These are phyloP conservation scores for Hirtodrosophila histrioides DNA, from an alignment of 2,888 invertebrate species.

Conservation along the genomic window DNA sequence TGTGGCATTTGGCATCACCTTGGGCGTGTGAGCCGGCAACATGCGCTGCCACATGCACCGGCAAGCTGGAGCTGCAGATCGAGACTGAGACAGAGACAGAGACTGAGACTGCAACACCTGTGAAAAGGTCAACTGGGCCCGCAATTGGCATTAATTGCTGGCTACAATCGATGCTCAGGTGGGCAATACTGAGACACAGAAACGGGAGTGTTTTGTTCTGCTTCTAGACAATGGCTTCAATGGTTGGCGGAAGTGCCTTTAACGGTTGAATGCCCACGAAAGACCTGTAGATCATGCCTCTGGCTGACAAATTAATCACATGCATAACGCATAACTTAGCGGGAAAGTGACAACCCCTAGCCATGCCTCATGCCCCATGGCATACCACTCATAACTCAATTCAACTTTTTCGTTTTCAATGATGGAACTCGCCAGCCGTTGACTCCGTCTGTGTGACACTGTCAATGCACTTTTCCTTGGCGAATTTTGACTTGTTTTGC, in stretches of 20 bases:
- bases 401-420: conserved; percentile 1
- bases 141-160: conserved; percentile 52
- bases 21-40: conserved; percentile 60
- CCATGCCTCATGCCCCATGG: conserved; percentile 6
- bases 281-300: conserved; percentile 32
- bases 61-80: not conserved
- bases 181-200: conserved; percentile 7
- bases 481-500: conserved; percentile 36
- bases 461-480: conserved; percentile 37
- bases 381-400: conserved; percentile 22
- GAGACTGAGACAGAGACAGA: conserved; percentile 1
- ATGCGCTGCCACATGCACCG: conserved; percentile 23
- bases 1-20: conserved; percentile 57
- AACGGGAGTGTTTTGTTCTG: conserved; percentile 68
- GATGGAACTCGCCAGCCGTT: conserved; percentile 15
- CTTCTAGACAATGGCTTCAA: conserved; percentile 47
- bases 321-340: conserved; percentile 31
- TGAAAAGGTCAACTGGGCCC: conserved; percentile 59
- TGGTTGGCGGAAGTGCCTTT: conserved; percentile 39
- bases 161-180: conserved; percentile 26
- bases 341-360: conserved; percentile 19
- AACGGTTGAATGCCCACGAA: conserved; percentile 42
- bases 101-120: conserved; percentile 23
- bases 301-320: conserved; percentile 31
- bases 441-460: conserved; percentile 2